Evolutionary conservation across 2,797 vertebrate genomes (phyloP).

Genomic region (Aplochiton taeniatus): DNA sequence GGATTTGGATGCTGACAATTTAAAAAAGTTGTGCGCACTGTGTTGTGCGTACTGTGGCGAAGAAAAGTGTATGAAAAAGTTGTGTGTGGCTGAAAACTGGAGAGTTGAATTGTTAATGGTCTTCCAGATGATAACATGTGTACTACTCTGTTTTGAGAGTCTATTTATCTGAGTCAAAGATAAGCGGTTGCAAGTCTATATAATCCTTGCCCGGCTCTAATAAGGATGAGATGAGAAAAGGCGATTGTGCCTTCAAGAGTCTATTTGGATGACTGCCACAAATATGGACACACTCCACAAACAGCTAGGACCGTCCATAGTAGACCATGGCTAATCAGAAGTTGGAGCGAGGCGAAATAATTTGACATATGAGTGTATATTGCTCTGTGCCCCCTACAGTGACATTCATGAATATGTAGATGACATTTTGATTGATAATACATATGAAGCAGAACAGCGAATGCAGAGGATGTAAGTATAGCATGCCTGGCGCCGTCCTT

Average conservation of each 20-base stretch:
- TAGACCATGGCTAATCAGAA: neutral
- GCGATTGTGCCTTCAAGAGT: constrained; percentile 60
- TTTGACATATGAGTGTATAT: neutral
- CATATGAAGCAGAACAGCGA: constrained; percentile 26
- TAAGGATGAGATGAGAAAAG: constrained; percentile 64
- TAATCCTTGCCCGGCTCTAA: constrained; percentile 62
- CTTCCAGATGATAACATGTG: constrained; percentile 38
- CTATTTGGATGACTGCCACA: constrained; percentile 53
- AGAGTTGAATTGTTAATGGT: constrained; percentile 37
- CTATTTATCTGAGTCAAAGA: constrained; percentile 61
- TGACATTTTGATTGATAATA: neutral
- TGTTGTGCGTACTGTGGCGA: neutral
- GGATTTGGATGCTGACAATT: neutral
- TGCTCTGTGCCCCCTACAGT: neutral
- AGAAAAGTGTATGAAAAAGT: neutral
- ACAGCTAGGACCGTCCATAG: constrained; percentile 23
- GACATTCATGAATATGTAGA: neutral
- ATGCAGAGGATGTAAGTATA: constrained; percentile 36
- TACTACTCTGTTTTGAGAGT: constrained; percentile 46
- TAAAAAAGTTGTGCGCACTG: neutral
- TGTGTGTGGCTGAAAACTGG: constrained; percentile 6
- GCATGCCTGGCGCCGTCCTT: constrained; percentile 48
- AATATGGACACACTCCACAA: constrained; percentile 37
- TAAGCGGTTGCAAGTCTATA: constrained; percentile 54
- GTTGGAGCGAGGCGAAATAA: neutral